A percentile compares a stretch with the other conserved stretches of the same genome.
Evolutionary conservation across 2,113 vertebrate species (phyloP).

Genomic region (Brienomyrus longianalis): DNA sequence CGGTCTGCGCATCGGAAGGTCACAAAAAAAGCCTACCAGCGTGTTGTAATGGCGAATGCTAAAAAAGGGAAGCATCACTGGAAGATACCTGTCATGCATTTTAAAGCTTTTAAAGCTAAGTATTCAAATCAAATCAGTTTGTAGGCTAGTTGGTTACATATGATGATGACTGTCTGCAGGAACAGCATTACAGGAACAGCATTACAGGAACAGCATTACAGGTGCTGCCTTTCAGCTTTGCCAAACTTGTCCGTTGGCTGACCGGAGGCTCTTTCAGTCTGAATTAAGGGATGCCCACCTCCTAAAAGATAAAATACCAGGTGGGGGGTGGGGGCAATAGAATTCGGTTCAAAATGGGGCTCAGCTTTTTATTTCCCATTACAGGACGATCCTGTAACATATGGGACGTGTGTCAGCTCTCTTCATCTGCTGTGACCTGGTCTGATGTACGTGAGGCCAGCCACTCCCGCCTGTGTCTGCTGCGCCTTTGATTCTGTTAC

Average conservation of each 20-base stretch:
- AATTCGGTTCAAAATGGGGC: neutral
- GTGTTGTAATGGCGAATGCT: neutral
- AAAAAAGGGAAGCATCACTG: neutral
- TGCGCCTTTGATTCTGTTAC: neutral
- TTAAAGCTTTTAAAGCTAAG: slow-evolving; percentile 5
- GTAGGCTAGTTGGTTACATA: neutral
- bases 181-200: neutral
- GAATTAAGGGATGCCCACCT: neutral
- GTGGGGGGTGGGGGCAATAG: neutral
- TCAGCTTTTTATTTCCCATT: neutral
- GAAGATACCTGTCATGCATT: neutral
- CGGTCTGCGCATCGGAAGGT: neutral
- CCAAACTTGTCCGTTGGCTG: neutral
- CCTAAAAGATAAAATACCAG: neutral
- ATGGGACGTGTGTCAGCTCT: neutral
- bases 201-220: neutral
- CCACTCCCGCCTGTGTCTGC: neutral
- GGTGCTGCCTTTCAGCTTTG: neutral
- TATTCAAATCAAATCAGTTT: neutral
- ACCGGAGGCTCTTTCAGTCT: neutral
- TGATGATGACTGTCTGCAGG: neutral
- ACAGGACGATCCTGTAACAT: neutral
- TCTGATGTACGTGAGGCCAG: neutral
- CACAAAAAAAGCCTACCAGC: neutral
- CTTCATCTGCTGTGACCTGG: neutral